Percentiles rank a stretch among this genome's conserved stretches.
These are phyloP conservation scores for Ferrisia virgata DNA, from an alignment of 2,888 invertebrate genomes.

Conservation along the genomic window DNA sequence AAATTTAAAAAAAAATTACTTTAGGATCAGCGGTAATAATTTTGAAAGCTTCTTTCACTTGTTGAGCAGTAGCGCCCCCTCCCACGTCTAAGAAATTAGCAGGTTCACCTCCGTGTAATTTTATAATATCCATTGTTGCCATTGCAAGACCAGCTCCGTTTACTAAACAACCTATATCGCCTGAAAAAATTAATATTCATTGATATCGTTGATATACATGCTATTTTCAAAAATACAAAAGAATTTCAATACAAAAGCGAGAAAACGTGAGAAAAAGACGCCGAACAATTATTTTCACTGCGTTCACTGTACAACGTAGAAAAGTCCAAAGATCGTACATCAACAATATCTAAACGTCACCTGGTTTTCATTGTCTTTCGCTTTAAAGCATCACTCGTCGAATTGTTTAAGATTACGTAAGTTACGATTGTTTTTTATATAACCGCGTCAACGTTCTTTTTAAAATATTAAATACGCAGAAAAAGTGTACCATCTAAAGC, in stretches of 20 bases:
- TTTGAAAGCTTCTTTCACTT: slow-evolving; percentile 93
- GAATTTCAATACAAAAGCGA: not conserved
- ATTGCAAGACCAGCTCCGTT: slow-evolving; percentile 95
- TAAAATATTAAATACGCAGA: too few species aligned
- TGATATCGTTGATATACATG: not conserved
- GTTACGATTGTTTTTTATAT: not conserved
- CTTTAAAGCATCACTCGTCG: not conserved
- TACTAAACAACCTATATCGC: slow-evolving; percentile 88
- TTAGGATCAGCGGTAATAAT: slow-evolving; percentile 91
- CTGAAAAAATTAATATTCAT: slow-evolving; percentile 51
- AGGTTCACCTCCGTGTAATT: slow-evolving; percentile 89
- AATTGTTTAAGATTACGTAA: not conserved
- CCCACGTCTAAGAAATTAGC: slow-evolving; percentile 97
- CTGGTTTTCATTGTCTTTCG: not conserved
- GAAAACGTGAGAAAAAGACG: too few species aligned
- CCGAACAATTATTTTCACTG: not conserved
- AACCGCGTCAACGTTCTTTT: not conserved
- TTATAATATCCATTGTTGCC: slow-evolving; percentile 99
- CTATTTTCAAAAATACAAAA: not conserved
- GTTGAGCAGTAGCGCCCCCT: slow-evolving; percentile 86
- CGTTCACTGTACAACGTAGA: not conserved
- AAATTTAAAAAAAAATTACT: slow-evolving; percentile 53
- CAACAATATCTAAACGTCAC: too few species aligned
- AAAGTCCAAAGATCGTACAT: not conserved
- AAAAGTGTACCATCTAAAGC: slow-evolving; percentile 72